These are phyloP conservation scores for Drosophila melanosoma DNA, from an alignment of 2,888 invertebrate species.

Conservation along the genomic window DNA sequence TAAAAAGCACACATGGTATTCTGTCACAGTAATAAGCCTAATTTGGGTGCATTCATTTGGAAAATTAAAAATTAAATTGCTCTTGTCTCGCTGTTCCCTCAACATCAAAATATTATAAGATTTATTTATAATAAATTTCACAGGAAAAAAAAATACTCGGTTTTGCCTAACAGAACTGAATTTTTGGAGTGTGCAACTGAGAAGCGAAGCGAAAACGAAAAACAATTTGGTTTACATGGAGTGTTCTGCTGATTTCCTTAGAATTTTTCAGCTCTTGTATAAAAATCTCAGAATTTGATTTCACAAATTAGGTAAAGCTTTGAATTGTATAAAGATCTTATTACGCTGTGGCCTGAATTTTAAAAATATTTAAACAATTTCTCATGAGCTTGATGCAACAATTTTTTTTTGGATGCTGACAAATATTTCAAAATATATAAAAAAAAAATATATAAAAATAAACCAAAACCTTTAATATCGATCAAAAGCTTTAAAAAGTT, in stretches of 20 bases:
- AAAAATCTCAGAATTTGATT: slow-evolving; percentile 6
- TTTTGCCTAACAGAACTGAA: slow-evolving; percentile 30
- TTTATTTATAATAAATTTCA: slow-evolving; percentile 72
- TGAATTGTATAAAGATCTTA: neutral
- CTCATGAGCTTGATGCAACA: neutral
- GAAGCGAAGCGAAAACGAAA: neutral
- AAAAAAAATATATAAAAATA: neutral
- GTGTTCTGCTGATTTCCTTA: neutral
- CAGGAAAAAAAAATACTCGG: neutral
- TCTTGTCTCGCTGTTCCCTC: slow-evolving; percentile 64
- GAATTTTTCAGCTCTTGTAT: slow-evolving; percentile 6
- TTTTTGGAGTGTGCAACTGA: slow-evolving; percentile 6
- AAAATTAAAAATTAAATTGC: slow-evolving; percentile 81
- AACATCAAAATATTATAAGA: slow-evolving; percentile 55
- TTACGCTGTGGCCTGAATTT: neutral
- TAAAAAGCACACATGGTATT: slow-evolving; percentile 34
- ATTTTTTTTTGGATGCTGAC: neutral
- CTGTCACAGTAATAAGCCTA: slow-evolving; percentile 70
- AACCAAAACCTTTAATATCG: neutral
- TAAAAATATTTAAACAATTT: neutral
- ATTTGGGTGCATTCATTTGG: slow-evolving; percentile 79
- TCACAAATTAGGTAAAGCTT: slow-evolving; percentile 4
- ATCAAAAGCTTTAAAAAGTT: neutral
- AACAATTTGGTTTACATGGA: neutral
- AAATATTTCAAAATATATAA: neutral